These are phyloP conservation scores for Notarius lentiginosus DNA, from an alignment of 2,113 vertebrate species.

Conservation along the genomic window DNA sequence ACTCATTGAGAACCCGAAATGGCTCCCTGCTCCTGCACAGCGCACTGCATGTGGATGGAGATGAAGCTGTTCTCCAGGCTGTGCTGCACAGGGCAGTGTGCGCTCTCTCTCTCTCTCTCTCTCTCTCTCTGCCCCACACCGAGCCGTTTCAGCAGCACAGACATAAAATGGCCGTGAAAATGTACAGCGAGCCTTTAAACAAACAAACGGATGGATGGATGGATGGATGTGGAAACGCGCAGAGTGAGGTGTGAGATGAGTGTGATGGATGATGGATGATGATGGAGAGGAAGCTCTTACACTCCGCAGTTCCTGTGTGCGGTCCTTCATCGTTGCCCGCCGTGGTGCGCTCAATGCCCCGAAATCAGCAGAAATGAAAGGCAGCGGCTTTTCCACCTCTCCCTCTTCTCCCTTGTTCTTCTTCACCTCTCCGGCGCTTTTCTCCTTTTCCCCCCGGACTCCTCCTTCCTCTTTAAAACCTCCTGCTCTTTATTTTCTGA, in stretches of 20 bases:
- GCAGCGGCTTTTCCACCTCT: conserved; percentile 48
- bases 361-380: conserved; percentile 26
- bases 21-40: not conserved
- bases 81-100: not conserved
- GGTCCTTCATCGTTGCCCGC: conserved; percentile 66
- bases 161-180: conserved; percentile 36
- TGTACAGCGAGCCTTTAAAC: not conserved
- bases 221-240: not conserved
- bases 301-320: conserved; percentile 68
- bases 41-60: not conserved
- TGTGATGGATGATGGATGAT: not conserved
- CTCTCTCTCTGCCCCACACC: not conserved
- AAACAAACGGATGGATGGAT: not conserved
- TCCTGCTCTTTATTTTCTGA: conserved; percentile 11
- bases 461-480: conserved; percentile 27
- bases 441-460: conserved; percentile 27
- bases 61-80: not conserved
- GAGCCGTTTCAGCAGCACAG: conserved; percentile 12
- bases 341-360: conserved; percentile 39
- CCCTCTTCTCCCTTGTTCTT: conserved; percentile 26
- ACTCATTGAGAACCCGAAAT: not conserved
- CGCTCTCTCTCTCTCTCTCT: not conserved
- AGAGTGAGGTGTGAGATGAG: not conserved
- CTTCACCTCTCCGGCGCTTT: not conserved
- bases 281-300: conserved; percentile 52